These are phyloP conservation scores for Sitodiplosis mosellana DNA, from an alignment of 1,140 invertebrate genomes.

Conservation along the genomic window DNA sequence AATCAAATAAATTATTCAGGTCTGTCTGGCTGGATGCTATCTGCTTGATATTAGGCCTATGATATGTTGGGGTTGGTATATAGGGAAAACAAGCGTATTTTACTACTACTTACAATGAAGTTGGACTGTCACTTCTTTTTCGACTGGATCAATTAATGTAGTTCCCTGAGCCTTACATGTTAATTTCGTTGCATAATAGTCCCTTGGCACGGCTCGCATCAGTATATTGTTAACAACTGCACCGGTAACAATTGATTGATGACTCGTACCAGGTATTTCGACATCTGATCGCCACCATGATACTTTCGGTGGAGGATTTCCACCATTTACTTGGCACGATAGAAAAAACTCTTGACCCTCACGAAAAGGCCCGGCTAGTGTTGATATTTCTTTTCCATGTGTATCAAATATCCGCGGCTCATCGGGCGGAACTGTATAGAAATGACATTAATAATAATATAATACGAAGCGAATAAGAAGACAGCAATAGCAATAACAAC, in stretches of 20 bases:
- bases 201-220: slow-evolving; percentile 36
- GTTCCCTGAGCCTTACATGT: slow-evolving; percentile 52
- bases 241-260: slow-evolving; percentile 33
- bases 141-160: slow-evolving; percentile 30
- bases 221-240: slow-evolving; percentile 48
- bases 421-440: slow-evolving; percentile 46
- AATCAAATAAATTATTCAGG: too few species aligned
- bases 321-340: slow-evolving; percentile 65
- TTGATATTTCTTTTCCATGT: slow-evolving; percentile 53
- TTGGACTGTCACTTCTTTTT: slow-evolving; percentile 39
- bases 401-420: slow-evolving; percentile 61
- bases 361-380: slow-evolving; percentile 58
- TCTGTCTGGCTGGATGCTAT: too few species aligned
- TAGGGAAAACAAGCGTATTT: too few species aligned
- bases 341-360: slow-evolving; percentile 62
- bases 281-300: slow-evolving; percentile 61
- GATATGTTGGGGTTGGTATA: too few species aligned
- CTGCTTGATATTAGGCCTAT: too few species aligned
- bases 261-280: slow-evolving; percentile 44
- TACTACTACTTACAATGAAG: slow-evolving; percentile 48
- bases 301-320: slow-evolving; percentile 56
- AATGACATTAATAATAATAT: background rate
- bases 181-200: slow-evolving; percentile 38
- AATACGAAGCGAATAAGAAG: too few species aligned
- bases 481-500: too few species aligned